Conservation (phyloP, 2,797 vertebrate species). For the Pseudotriccus pelzelni region DNA sequence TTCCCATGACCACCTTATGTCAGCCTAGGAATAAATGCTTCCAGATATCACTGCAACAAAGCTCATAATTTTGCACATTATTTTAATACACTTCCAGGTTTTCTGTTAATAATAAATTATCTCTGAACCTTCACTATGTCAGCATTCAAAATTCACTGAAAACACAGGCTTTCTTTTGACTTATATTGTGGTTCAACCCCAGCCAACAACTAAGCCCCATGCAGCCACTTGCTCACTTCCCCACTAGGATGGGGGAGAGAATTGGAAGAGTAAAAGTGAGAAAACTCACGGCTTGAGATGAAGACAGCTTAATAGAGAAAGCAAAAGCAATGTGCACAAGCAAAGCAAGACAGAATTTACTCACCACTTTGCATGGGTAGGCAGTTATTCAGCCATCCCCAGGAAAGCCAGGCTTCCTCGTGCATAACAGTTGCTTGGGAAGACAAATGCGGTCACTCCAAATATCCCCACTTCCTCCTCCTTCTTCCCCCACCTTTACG, state of each 20-base stretch:
- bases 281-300: background rate
- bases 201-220: background rate
- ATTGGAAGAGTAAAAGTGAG: background rate
- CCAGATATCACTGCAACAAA: background rate
- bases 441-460: background rate
- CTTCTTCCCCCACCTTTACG: background rate
- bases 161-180: background rate
- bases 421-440: background rate
- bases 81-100: background rate
- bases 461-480: background rate
- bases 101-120: background rate
- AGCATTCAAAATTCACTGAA: background rate
- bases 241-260: fast-evolving
- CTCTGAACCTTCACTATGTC: background rate
- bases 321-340: background rate
- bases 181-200: background rate
- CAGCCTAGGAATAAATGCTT: background rate
- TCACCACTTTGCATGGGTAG: background rate
- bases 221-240: background rate
- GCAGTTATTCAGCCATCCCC: background rate
- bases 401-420: background rate
- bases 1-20: background rate
- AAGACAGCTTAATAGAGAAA: background rate
- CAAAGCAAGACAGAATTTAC: background rate
- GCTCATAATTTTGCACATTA: background rate